These are phyloP conservation scores for Sycophaga agraensis DNA, from an alignment of 1,140 invertebrate genomes.

Conservation along the genomic window DNA sequence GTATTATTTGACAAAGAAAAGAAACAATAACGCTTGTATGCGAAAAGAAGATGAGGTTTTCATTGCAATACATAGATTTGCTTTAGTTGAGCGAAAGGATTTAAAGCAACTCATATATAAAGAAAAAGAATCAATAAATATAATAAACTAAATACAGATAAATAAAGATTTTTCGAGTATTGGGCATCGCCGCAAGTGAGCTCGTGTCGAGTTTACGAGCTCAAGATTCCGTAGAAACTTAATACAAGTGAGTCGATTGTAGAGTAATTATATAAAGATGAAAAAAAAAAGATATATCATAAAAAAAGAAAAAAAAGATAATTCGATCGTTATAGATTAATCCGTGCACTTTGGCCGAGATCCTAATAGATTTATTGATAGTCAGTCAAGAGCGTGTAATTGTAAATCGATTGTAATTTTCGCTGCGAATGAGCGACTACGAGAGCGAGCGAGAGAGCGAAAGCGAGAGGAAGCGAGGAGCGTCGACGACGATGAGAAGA, in stretches of 20 bases:
- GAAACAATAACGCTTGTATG: too few relatives aligned
- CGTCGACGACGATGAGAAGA: not conserved
- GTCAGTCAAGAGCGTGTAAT: not conserved
- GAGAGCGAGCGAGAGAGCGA: not conserved
- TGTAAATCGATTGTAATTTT: constrained; percentile 5
- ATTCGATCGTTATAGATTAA: constrained; percentile 16
- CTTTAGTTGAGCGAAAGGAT: not conserved
- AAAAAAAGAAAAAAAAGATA: not conserved
- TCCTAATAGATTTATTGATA: constrained; percentile 14
- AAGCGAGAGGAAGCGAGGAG: too few relatives aligned
- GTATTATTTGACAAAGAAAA: too few relatives aligned
- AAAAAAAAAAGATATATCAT: not conserved
- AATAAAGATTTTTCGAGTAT: constrained; percentile 6
- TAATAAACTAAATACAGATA: not conserved
- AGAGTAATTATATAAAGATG: constrained; percentile 4
- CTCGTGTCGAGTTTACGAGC: constrained; percentile 13
- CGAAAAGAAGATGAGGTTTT: not conserved
- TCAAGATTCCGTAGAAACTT: constrained; percentile 14
- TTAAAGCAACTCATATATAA: not conserved
- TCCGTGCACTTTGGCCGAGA: constrained; percentile 5
- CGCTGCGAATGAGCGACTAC: not conserved
- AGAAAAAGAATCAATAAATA: not conserved
- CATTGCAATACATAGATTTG: not conserved
- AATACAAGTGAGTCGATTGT: constrained; percentile 15
- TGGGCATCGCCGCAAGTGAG: not conserved